A percentile compares a stretch with the other conserved stretches of the same genome.
Conservation (phyloP, 2,113 vertebrate genomes). For the Echinops telfairi region DNA sequence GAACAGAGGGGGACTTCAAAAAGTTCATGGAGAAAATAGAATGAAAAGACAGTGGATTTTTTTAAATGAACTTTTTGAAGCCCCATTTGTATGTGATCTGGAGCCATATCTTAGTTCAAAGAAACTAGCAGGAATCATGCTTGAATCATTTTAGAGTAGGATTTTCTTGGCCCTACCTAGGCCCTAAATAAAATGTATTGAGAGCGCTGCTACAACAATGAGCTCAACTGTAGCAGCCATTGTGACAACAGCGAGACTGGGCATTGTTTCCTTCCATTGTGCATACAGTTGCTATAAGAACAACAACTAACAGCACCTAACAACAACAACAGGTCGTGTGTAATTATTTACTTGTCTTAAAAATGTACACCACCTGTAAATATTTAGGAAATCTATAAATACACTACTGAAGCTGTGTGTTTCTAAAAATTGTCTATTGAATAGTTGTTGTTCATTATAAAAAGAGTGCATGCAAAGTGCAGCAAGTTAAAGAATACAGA, state of each 20-base stretch:
- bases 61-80: no score
- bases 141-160: conserved; percentile 6
- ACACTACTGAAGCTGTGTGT: not conserved
- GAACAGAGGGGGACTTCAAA: not conserved
- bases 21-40: not conserved
- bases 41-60: no score
- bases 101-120: conserved; percentile 12
- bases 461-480: not conserved
- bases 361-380: not conserved
- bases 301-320: no score
- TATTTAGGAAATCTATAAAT: not conserved
- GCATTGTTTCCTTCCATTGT: no score
- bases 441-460: not conserved
- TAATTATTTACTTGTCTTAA: not conserved
- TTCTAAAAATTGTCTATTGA: conserved; percentile 25
- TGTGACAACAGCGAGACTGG: no score
- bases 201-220: no score
- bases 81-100: not conserved
- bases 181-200: no score
- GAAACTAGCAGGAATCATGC: not conserved
- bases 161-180: not conserved
- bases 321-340: no score
- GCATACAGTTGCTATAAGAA: no score
- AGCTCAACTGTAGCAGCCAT: no score
- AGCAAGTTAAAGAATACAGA: conserved; percentile 22